phyloP scores from a whole-genome alignment of 2,113 vertebrate species.

The Jacana jacana region DNA sequence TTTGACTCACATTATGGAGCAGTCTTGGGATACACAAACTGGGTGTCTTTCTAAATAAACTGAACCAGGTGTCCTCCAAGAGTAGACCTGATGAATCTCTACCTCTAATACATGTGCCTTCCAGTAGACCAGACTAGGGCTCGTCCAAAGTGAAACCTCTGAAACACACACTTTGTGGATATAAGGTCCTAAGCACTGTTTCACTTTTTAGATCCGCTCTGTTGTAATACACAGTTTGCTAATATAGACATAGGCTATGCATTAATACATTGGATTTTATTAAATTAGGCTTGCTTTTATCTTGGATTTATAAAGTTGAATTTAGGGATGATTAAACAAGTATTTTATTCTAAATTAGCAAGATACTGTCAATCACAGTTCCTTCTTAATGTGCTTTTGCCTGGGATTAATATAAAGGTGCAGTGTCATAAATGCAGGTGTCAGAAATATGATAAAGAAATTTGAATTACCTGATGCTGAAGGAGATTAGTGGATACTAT shows the following conservation, averaged over 20 bases:
- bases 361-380: background rate
- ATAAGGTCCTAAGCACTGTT: background rate
- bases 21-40: background rate
- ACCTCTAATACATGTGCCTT: background rate
- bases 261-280: background rate
- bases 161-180: fast-evolving
- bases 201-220: background rate
- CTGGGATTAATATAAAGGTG: background rate
- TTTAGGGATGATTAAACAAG: background rate
- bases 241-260: background rate
- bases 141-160: background rate
- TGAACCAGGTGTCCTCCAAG: background rate
- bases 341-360: background rate
- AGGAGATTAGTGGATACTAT: background rate
- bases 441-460: slow-evolving; percentile 5
- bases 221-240: background rate
- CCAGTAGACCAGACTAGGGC: background rate
- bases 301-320: background rate
- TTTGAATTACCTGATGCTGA: slow-evolving; percentile 1
- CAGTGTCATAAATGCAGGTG: background rate
- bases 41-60: background rate
- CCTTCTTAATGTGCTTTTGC: background rate
- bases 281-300: background rate
- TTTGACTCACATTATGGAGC: background rate
- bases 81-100: background rate